Base-by-base conservation (phyloP, 1,140 invertebrate species). In the Pogonomyrmex barbatus region DNA sequence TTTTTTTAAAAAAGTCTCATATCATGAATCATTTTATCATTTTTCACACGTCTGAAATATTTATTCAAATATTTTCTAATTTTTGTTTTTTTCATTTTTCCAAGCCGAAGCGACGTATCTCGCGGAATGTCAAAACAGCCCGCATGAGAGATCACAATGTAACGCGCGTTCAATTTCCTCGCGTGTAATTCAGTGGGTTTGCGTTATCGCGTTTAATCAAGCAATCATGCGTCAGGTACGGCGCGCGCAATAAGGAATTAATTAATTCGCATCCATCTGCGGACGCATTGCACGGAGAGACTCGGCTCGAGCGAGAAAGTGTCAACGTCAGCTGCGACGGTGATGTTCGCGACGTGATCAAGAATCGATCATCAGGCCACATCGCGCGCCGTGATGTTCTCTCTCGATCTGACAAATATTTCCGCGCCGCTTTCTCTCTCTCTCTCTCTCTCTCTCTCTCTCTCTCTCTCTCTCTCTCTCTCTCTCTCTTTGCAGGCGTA, bases 321-420 rank as follows among this genome's bases (percentile, higher is more conserved):
- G 50, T 58, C 52, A 36, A 45, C 65, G 58, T 65, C 50, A 82
- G 52, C 67, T 82, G 52, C 52, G 30, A 14, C 52, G 36, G n/a
- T 42, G 10, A 24, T 24, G 10, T n/a, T 47, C 17, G 65, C 67
- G 70, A 12, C 0, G 56, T 42, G 78, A 45, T 56, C 39, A 50
- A n/a, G 33, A 58, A 76, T 85, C 86, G 58, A 86, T 89, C 68
- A 82, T 85, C 36, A 30, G n/a, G 39, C 45, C 17, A 62, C 52
- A 62, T 65, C 12, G 42, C 14, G 4, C 47, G 54, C 36, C 68
- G 39, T 36, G 30, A 79, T 30, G 36, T 81, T 65, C 24, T 73
- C 62, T 73, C 58, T 42, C 30, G 68, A 33, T 50, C 12, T 24
- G 81, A 50, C 68, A 90, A 89, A 90, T 88, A 90, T 90, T 90